Conservation (phyloP, 2,888 invertebrate genomes). For the Micropterix aruncella region DNA sequence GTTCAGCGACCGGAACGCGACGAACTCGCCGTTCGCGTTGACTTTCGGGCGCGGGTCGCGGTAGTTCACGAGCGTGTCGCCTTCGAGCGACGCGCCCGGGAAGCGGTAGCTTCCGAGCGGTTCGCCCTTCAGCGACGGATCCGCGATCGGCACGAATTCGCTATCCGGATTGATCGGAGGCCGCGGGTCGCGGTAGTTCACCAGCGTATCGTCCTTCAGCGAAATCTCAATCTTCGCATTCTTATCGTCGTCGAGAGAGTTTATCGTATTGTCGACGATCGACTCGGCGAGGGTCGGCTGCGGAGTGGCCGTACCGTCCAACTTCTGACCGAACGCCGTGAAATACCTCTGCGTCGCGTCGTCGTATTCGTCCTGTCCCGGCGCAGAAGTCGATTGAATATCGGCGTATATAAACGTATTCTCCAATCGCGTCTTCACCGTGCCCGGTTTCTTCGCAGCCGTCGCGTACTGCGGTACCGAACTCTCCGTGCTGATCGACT, state of each 20-base stretch:
- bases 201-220: conserved; percentile 50
- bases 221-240: conserved; percentile 28
- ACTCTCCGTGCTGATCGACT: conserved; percentile 35
- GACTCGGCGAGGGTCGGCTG: conserved; percentile 31
- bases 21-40: conserved; percentile 15
- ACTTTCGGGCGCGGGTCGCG: conserved; percentile 23
- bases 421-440: conserved; percentile 18
- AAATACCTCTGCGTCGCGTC: conserved; percentile 60
- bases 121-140: conserved; percentile 15
- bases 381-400: conserved; percentile 7
- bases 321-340: conserved; percentile 58
- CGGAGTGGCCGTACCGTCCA: conserved; percentile 36
- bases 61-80: conserved; percentile 25
- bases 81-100: conserved; percentile 25
- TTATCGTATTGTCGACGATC: conserved; percentile 37
- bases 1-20: conserved; percentile 5
- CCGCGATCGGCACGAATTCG: conserved; percentile 38
- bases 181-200: conserved; percentile 55
- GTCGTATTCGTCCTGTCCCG: conserved; percentile 33
- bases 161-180: conserved; percentile 56
- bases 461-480: conserved; percentile 26
- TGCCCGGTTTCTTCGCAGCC: conserved; percentile 19
- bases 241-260: conserved; percentile 38
- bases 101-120: conserved; percentile 20
- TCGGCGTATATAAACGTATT: conserved; percentile 10